Percentiles rank a stretch among this genome's conserved stretches.
Evolutionary conservation across 2,888 invertebrate genomes (phyloP).

Genomic region (Ichneumoninae sp.): DNA sequence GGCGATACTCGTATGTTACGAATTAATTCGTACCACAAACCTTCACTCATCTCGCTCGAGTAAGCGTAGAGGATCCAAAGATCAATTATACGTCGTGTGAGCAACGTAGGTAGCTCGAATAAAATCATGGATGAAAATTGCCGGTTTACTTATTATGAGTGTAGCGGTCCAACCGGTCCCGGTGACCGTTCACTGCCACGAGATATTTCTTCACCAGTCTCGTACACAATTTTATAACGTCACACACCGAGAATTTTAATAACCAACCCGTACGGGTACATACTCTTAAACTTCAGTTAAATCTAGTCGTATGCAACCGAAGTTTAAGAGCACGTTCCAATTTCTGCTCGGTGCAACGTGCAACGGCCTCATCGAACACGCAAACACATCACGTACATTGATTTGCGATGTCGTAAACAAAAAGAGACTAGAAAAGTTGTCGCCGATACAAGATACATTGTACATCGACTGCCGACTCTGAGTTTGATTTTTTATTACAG

Average conservation of each 20-base stretch:
- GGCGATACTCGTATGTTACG: neutral
- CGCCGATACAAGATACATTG: neutral
- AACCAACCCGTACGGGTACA: slow-evolving; percentile 1
- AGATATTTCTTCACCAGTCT: slow-evolving; percentile 53
- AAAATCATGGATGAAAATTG: slow-evolving; percentile 28
- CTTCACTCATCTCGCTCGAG: neutral
- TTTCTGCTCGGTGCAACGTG: slow-evolving; percentile 24
- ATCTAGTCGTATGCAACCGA: neutral
- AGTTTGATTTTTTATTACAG: neutral
- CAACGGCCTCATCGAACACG: slow-evolving; percentile 19
- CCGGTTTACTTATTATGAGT: neutral
- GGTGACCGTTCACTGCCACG: slow-evolving; percentile 8
- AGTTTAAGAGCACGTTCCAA: slow-evolving; percentile 62
- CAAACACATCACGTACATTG: slow-evolving; percentile 7
- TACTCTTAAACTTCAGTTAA: neutral
- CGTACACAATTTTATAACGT: slow-evolving; percentile 46
- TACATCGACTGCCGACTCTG: neutral
- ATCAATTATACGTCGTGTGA: neutral
- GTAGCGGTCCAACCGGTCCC: slow-evolving; percentile 50
- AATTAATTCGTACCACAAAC: neutral
- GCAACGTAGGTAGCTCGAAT: neutral
- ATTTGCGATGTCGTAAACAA: neutral
- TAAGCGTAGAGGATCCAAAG: neutral
- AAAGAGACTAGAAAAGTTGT: neutral
- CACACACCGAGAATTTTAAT: slow-evolving; percentile 52